Base-by-base conservation (phyloP, 2,888 invertebrate genomes). In the Iselma pallidipennis region DNA sequence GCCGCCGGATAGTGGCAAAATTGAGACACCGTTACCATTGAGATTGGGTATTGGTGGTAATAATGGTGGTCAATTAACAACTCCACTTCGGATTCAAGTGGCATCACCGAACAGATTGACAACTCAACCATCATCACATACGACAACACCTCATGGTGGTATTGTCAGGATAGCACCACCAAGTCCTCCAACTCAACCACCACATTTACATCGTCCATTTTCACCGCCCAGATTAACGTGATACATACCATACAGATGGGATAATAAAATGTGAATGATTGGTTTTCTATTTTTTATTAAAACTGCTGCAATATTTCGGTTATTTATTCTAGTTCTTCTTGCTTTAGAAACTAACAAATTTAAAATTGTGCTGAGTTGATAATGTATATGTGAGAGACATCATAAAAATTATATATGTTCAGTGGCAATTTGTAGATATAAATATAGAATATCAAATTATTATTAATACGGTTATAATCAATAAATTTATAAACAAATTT, bases 141-240 rank as follows among this genome's bases (percentile, higher is more conserved):
- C 78, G n/a, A 68, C 63, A 21, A 9, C 66, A 21, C 68, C 75
- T 51, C 78, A 78, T 59, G 75, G 76, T 23, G 81, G 81, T 5
- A 82, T 82, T 31, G 81, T 81, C 14, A 69, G 82, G 66, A 81
- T 82, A 71, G 81, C 81, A 6, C 76, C 79, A 9, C 76, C 78
- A n/a, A 79, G 76, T 57, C 76, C 80, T 3, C 64, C 71, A 29
- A 74, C 70, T 57, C 73, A 74, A 25, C 76, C 76, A 23, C 78
- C 80, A 7, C 63, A 75, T 14, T 67, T 82, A 58, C 82, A 82
- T 67, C 74, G 82, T 70, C 82, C 82, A 53, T 82, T 82, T 70
- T 82, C 82, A 49, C 82, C 82, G 25, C 74, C 80, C 10, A 75
- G 81, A 67, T 71, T 82, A 69, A 82, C 82, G 82, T 82, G 82